Conservation (phyloP, 2,888 invertebrate genomes). For the Antitype chi region DNA sequence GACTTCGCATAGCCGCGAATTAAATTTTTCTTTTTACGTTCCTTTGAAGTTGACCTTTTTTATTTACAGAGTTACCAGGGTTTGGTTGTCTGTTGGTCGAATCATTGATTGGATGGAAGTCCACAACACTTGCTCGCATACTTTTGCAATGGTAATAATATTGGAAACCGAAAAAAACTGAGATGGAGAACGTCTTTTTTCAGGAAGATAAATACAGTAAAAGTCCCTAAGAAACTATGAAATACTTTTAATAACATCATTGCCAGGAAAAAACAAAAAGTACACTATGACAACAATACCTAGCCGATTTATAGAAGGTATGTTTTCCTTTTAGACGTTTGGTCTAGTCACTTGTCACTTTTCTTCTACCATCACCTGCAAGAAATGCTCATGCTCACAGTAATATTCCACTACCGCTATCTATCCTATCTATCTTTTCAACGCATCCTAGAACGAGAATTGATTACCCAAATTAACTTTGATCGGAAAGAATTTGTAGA, state of each 20-base stretch:
- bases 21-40: slow-evolving; percentile 5
- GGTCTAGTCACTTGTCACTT: neutral
- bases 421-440: neutral
- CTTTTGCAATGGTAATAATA: neutral
- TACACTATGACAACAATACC: too few species aligned
- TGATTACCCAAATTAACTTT: slow-evolving; percentile 50
- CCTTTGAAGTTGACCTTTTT: neutral
- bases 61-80: neutral
- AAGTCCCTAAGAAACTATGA: too few species aligned
- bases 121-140: neutral
- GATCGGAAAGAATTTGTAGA: slow-evolving; percentile 51
- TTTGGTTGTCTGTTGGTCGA: neutral
- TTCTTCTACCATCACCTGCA: neutral
- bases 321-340: neutral
- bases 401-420: neutral
- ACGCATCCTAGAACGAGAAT: slow-evolving; percentile 34
- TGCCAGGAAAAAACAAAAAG: too few species aligned
- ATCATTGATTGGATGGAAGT: neutral
- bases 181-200: neutral
- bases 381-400: neutral
- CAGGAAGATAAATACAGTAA: too few species aligned
- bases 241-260: too few species aligned
- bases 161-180: neutral
- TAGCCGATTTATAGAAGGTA: too few species aligned
- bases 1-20: neutral